Conservation (phyloP, 2,797 vertebrate species). For the Acanthurus lineatus region DNA sequence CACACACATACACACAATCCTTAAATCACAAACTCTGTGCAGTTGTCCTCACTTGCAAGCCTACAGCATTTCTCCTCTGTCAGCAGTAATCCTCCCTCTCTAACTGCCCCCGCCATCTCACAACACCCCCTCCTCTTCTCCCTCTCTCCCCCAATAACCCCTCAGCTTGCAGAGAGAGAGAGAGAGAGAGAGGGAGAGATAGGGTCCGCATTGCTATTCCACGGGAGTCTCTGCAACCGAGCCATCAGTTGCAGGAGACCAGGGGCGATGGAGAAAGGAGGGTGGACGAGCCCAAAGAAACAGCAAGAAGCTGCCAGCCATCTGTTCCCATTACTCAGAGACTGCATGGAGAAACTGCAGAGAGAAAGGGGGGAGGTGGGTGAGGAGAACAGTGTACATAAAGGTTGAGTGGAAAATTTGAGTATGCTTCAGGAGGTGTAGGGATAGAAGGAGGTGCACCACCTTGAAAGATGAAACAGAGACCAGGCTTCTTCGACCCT, state of each 20-base stretch:
- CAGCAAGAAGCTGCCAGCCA: conserved; percentile 79
- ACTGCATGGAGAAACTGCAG: conserved; percentile 61
- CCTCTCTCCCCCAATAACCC: conserved; percentile 61
- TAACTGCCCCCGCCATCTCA: conserved; percentile 54
- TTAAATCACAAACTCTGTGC: conserved; percentile 56
- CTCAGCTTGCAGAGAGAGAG: conserved; percentile 62
- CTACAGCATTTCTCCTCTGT: conserved; percentile 76
- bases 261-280: conserved; percentile 53
- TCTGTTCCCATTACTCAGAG: conserved; percentile 82
- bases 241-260: conserved; percentile 77
- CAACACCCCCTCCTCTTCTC: conserved; percentile 18
- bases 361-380: conserved; percentile 35
- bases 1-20: background rate
- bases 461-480: conserved; percentile 31
- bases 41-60: conserved; percentile 69
- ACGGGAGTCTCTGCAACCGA: conserved; percentile 78
- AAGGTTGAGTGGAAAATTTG: conserved; percentile 41
- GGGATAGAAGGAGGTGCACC: conserved; percentile 28
- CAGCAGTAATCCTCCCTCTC: conserved; percentile 79
- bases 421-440: conserved; percentile 20
- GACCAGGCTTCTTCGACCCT: conserved; percentile 13
- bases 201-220: conserved; percentile 83
- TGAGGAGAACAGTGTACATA: conserved; percentile 30
- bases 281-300: conserved; percentile 71
- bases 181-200: conserved; percentile 54